phyloP scores from a whole-genome alignment of 2,888 invertebrate genomes.

The Diachrysia chrysitis region DNA sequence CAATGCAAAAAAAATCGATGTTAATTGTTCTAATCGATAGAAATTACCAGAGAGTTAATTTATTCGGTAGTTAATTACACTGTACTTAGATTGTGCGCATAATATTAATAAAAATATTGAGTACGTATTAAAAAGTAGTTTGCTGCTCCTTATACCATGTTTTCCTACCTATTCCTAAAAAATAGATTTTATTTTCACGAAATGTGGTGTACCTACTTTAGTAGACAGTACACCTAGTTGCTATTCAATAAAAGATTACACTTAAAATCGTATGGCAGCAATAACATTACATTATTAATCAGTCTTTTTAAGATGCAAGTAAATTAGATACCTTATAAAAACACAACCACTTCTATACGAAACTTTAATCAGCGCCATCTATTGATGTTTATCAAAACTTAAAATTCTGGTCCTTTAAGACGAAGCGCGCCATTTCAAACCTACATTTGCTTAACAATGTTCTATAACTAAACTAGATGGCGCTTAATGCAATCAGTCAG shows the following conservation, averaged over 20 bases:
- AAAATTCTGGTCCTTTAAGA: neutral
- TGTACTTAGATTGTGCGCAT: conserved; percentile 87
- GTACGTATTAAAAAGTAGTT: conserved; percentile 65
- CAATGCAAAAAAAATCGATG: conserved; percentile 63
- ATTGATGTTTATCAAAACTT: neutral
- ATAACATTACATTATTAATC: too few relatives aligned
- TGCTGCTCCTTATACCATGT: conserved; percentile 11
- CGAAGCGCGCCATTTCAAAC: neutral
- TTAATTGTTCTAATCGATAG: conserved; percentile 72
- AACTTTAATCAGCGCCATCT: conserved; percentile 24
- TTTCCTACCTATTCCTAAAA: too few relatives aligned
- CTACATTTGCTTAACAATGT: neutral
- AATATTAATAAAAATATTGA: conserved; percentile 82
- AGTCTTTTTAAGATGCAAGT: too few relatives aligned
- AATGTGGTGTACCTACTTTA: neutral
- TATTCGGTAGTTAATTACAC: conserved; percentile 84
- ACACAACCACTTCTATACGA: too few relatives aligned
- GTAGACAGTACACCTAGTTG: neutral
- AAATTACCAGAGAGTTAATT: conserved; percentile 81
- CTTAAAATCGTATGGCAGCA: too few relatives aligned
- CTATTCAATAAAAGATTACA: too few relatives aligned
- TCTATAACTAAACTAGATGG: conserved; percentile 7
- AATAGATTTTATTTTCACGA: too few relatives aligned
- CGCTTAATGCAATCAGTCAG: neutral
- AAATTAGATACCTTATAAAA: too few relatives aligned